A percentile compares a stretch with the other conserved stretches of the same genome.
phyloP scores from a whole-genome alignment of 1,140 invertebrate species.

The Thaumetopoea pityocampa region DNA sequence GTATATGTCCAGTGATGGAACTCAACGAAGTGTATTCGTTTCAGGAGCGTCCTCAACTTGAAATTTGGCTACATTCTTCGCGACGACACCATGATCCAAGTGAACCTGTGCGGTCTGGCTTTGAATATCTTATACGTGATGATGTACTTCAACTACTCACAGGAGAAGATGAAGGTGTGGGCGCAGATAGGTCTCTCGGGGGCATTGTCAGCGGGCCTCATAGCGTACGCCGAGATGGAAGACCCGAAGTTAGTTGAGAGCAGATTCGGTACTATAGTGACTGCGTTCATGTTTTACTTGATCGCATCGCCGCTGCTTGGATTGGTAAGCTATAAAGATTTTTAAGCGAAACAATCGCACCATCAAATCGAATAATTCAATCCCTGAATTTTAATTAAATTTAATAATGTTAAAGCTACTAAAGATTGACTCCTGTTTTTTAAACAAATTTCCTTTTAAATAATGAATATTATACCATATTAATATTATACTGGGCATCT shows the following conservation, averaged over 20 bases:
- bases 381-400: too few relatives aligned
- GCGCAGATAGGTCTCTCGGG: constrained; percentile 72
- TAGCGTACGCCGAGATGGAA: constrained; percentile 81
- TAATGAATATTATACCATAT: too few relatives aligned
- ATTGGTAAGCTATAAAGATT: too few relatives aligned
- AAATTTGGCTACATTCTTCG: constrained; percentile 82
- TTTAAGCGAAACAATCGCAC: too few relatives aligned
- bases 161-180: constrained; percentile 77
- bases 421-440: too few relatives aligned
- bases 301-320: constrained; percentile 83
- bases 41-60: constrained; percentile 82
- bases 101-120: constrained; percentile 83
- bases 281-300: constrained; percentile 80
- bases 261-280: constrained; percentile 83
- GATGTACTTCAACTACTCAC: constrained; percentile 81
- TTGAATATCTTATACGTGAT: constrained; percentile 80
- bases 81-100: constrained; percentile 83
- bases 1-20: too few relatives aligned
- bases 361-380: too few relatives aligned
- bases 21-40: too few relatives aligned
- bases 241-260: constrained; percentile 79
- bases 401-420: too few relatives aligned
- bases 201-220: constrained; percentile 75
- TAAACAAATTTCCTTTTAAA: too few relatives aligned
- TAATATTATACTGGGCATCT: too few relatives aligned